Evolutionary conservation across 2,888 invertebrate species (phyloP).

Genomic region (Choristoneura rosaceana): DNA sequence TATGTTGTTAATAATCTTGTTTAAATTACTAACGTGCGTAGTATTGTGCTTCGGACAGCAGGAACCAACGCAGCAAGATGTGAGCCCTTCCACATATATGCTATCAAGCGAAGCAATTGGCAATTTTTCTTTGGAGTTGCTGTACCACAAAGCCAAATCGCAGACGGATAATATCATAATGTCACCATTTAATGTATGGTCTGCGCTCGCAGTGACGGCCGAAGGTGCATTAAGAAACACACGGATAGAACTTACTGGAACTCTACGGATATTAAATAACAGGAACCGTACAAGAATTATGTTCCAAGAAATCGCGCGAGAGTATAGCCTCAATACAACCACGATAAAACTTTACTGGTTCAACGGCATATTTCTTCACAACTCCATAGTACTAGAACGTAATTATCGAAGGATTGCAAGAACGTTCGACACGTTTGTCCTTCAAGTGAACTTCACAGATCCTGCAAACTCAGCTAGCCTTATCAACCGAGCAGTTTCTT

Average conservation of each 20-base stretch:
- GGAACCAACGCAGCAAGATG: too few relatives aligned
- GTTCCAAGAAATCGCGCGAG: constrained; percentile 53
- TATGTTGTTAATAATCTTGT: too few relatives aligned
- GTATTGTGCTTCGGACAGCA: too few relatives aligned
- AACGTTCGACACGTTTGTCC: too few relatives aligned
- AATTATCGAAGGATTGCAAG: too few relatives aligned
- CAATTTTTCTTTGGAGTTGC: constrained; percentile 75
- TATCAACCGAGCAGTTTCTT: constrained; percentile 44
- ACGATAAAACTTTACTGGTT: constrained; percentile 60
- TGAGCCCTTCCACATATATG: too few relatives aligned
- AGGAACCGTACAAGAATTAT: constrained; percentile 47
- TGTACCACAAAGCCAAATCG: constrained; percentile 63
- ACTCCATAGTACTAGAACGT: too few relatives aligned
- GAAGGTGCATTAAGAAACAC: constrained; percentile 86
- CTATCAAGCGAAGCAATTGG: constrained; percentile 65
- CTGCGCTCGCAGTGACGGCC: constrained; percentile 84
- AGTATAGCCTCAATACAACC: constrained; percentile 66
- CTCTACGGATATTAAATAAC: constrained; percentile 54
- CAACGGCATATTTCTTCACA: too few relatives aligned
- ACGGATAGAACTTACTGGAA: constrained; percentile 75
- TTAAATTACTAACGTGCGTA: too few relatives aligned
- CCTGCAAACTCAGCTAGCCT: too few relatives aligned
- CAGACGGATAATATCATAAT: constrained; percentile 82
- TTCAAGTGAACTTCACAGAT: too few relatives aligned
- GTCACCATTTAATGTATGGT: constrained; percentile 89